phyloP scores from a whole-genome alignment of 1,140 invertebrate species.

The Euwallacea fornicatus region DNA sequence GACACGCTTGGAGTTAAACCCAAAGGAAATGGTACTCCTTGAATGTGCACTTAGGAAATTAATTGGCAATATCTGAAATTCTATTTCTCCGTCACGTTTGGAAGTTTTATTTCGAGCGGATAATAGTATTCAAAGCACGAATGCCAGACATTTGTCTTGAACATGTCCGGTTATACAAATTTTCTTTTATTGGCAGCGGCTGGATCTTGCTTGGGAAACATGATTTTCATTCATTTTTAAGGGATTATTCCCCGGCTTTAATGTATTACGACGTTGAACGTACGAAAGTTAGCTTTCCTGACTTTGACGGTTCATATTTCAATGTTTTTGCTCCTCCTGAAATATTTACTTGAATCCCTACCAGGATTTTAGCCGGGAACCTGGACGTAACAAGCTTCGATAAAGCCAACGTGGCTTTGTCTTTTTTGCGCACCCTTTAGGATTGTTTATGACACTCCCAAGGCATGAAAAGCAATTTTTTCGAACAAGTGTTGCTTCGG shows the following conservation, averaged over 20 bases:
- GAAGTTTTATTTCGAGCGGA: slow-evolving; percentile 26
- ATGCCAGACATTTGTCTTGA: slow-evolving; percentile 31
- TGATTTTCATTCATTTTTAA: slow-evolving; percentile 4
- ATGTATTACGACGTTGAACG: not conserved
- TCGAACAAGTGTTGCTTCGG: not conserved
- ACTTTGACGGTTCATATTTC: slow-evolving; percentile 11
- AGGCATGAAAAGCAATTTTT: not conserved
- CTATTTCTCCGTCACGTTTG: slow-evolving; percentile 26
- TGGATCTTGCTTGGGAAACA: slow-evolving; percentile 9
- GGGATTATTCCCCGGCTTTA: not conserved
- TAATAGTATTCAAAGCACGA: slow-evolving; percentile 34
- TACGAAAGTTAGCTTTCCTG: not conserved
- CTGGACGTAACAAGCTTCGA: not conserved
- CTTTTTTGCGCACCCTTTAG: not conserved
- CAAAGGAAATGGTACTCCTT: slow-evolving; percentile 23
- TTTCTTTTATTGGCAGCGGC: slow-evolving; percentile 28
- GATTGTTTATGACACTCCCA: not conserved
- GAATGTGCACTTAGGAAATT: slow-evolving; percentile 29
- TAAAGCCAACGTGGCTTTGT: not conserved
- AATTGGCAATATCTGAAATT: slow-evolving; percentile 33
- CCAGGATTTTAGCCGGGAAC: not conserved
- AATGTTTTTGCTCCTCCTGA: not conserved
- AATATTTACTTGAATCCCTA: slow-evolving; percentile 2
- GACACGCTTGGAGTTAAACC: not conserved
- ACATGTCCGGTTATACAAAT: slow-evolving; percentile 31